Evolutionary conservation across 2,797 vertebrate species (phyloP).

Genomic region (Pangasius larnaudii): DNA sequence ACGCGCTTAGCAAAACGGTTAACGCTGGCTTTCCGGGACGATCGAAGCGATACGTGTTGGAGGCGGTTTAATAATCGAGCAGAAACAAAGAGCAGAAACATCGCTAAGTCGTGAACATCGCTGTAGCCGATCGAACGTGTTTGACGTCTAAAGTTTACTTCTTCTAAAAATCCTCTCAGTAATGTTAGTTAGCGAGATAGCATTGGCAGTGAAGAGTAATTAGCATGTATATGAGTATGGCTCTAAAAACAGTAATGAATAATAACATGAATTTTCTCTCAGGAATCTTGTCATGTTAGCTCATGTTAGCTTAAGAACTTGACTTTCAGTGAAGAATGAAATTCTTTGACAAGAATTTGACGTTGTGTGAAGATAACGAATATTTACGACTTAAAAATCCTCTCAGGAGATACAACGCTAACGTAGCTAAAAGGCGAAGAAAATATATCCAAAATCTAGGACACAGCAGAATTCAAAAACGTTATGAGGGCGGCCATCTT

Average conservation of each 20-base stretch:
- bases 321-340: too few species aligned
- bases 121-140: background rate
- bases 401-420: background rate
- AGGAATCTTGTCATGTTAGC: background rate
- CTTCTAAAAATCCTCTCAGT: background rate
- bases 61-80: background rate
- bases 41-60: background rate
- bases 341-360: background rate
- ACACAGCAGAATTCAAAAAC: background rate
- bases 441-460: background rate
- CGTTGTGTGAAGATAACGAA: background rate
- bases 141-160: background rate
- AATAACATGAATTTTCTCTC: background rate
- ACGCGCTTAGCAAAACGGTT: background rate
- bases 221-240: background rate
- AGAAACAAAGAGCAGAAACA: background rate
- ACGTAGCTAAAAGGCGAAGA: background rate
- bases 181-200: background rate
- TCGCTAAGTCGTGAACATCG: background rate
- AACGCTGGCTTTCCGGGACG: background rate
- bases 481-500: background rate
- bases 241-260: background rate
- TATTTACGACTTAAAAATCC: background rate
- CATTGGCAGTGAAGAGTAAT: background rate
- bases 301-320: too few species aligned